Conservation (phyloP, 2,113 vertebrate genomes). For the Lucifuga dentata region DNA sequence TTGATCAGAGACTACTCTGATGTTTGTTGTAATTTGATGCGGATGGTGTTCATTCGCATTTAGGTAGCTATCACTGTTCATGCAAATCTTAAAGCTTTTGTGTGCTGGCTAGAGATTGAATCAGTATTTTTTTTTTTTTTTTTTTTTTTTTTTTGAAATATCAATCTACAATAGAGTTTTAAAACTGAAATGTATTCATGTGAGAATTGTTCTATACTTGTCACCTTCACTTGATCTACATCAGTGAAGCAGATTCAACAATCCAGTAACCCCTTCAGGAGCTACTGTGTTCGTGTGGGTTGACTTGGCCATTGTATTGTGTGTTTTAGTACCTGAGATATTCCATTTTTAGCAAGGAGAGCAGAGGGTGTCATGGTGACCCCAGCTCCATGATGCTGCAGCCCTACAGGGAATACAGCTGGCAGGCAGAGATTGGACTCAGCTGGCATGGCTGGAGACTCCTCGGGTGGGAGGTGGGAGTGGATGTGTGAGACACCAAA, state of each 20-base stretch:
- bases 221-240: neutral
- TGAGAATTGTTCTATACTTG: too few relatives aligned
- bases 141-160: too few relatives aligned
- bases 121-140: too few relatives aligned
- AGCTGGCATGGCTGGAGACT: conserved; percentile 64
- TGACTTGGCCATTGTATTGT: neutral
- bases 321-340: conserved; percentile 25
- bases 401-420: conserved; percentile 53
- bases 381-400: conserved; percentile 39
- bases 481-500: conserved; percentile 28
- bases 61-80: too few relatives aligned
- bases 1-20: too few relatives aligned
- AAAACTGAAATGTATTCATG: too few relatives aligned
- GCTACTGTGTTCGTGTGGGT: neutral
- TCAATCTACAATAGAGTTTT: too few relatives aligned
- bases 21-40: too few relatives aligned
- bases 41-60: too few relatives aligned
- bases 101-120: too few relatives aligned
- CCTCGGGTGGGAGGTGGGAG: conserved; percentile 28
- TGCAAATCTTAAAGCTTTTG: too few relatives aligned
- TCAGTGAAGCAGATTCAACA: neutral
- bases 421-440: conserved; percentile 67
- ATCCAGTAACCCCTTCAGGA: neutral
- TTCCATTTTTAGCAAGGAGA: conserved; percentile 48
- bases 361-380: conserved; percentile 60